A percentile compares a stretch with the other conserved stretches of the same genome.
Evolutionary conservation across 2,888 invertebrate species (phyloP).

Genomic region (Tenthredo mesomela): DNA sequence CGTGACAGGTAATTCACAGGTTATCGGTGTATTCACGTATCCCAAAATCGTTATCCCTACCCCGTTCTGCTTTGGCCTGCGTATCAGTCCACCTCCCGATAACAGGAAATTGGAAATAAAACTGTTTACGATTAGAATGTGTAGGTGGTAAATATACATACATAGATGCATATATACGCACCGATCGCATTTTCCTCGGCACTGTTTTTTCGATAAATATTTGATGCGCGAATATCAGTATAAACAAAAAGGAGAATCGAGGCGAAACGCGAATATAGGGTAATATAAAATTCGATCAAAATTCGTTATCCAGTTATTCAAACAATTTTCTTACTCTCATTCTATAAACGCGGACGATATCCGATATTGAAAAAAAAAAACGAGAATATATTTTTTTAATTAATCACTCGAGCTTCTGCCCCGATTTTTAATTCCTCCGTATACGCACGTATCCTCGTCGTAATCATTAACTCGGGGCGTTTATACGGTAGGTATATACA

Average conservation of each 20-base stretch:
- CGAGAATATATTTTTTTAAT: not conserved
- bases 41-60: slow-evolving; percentile 21
- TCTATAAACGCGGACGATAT: no score
- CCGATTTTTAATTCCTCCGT: not conserved
- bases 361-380: not conserved
- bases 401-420: not conserved
- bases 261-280: not conserved
- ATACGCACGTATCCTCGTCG: no score
- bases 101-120: slow-evolving; percentile 48
- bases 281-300: slow-evolving; percentile 7
- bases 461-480: not conserved
- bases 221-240: not conserved
- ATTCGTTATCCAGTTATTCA: slow-evolving; percentile 13
- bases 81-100: not conserved
- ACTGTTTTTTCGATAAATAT: slow-evolving; percentile 26
- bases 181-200: not conserved
- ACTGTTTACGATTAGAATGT: slow-evolving; percentile 39
- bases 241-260: not conserved
- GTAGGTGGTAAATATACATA: not conserved
- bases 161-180: not conserved
- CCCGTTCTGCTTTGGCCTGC: not conserved
- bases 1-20: slow-evolving; percentile 28
- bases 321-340: slow-evolving; percentile 9
- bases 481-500: no score
- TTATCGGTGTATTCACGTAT: slow-evolving; percentile 30